Evolutionary conservation across 2,113 vertebrate species (phyloP).

Genomic region (Malurus melanocephalus): DNA sequence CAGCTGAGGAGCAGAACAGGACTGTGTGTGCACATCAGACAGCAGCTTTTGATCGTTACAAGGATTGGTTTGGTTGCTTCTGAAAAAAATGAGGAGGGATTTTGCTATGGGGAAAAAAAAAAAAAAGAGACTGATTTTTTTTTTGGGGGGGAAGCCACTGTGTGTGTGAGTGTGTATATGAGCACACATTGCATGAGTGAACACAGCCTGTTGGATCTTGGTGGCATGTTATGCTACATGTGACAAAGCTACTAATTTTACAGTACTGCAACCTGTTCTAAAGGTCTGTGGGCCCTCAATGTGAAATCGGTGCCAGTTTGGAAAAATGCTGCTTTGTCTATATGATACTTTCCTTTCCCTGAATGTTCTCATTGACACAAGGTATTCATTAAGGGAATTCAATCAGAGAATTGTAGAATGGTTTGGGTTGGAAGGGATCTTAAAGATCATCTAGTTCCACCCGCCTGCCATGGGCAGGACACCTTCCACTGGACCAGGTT

Average conservation of each 20-base stretch:
- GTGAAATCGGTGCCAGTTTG: conserved; percentile 77
- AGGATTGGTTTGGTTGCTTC: conserved; percentile 51
- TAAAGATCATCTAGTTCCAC: neutral
- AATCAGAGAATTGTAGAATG: neutral
- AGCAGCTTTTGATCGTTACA: conserved; percentile 7
- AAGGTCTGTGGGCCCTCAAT: conserved; percentile 62
- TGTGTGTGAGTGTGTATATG: neutral
- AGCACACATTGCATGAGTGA: conserved; percentile 36
- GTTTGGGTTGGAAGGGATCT: neutral
- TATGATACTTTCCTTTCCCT: conserved; percentile 32
- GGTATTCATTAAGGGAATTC: conserved; percentile 31
- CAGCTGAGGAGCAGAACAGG: neutral
- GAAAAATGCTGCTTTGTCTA: conserved; percentile 76
- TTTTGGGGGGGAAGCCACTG: conserved; percentile 56
- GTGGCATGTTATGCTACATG: conserved; percentile 52
- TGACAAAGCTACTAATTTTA: conserved; percentile 72
- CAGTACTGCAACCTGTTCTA: conserved; percentile 62
- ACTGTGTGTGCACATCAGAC: conserved; percentile 8
- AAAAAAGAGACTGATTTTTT: conserved; percentile 45
- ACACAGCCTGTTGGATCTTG: conserved; percentile 49
- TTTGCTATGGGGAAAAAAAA: neutral
- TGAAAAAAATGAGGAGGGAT: conserved; percentile 9
- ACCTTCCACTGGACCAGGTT: neutral
- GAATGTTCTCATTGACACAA: conserved; percentile 22
- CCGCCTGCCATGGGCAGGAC: neutral